Base-by-base conservation (phyloP, 2,113 vertebrate species). In the Chloropsis hardwickii region DNA sequence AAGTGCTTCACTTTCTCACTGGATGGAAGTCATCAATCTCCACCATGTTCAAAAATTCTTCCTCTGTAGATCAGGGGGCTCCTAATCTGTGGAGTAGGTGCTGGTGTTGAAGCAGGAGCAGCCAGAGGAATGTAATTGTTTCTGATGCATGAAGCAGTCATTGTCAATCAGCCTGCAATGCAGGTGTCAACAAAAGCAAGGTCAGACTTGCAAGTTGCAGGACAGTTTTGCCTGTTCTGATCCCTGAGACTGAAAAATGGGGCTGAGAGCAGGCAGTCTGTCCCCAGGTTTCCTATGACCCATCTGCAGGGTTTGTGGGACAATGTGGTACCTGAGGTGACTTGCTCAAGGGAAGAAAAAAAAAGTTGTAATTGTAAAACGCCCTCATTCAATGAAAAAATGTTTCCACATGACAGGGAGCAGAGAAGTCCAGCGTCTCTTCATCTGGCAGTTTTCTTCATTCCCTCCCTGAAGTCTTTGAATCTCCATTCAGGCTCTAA, bases 11-110 rank as follows among this genome's bases (percentile, higher is more conserved):
- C 27, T 93, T 94, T 86, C 88, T 78, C 39, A 42, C 33, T 14
- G 37, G 57, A 45, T 70, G 37, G 61, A 95, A 93, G 69, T 69
- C 76, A 90, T 86, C 93, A 78, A 64, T 86, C 83, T 87, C 82
- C 18, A 81, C 17, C 18, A 56, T 1, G 12, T 51, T 57, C 31
- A 67, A 64, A 92, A 86, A 45, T 64, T 39, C 64, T 56, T 80
- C 35, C 56, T 78, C n/a, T 65, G 51, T 39, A 88, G 47, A 86
- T 37, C 28, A 85, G 27, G 25, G 7, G 11, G 5, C 4, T 48
- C 33, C 39, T 86, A 82, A 86, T 86, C 74, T 71, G 50, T 80
- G 71, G 67, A 82, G 81, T 70, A 95, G 85, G 74, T 90, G 86
- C 20, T 81, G 83, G 12, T 64, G 50, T 45, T 69, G 62, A 72